Conservation (phyloP, 1,140 invertebrate genomes). For the Rhagoletis zephyria region DNA sequence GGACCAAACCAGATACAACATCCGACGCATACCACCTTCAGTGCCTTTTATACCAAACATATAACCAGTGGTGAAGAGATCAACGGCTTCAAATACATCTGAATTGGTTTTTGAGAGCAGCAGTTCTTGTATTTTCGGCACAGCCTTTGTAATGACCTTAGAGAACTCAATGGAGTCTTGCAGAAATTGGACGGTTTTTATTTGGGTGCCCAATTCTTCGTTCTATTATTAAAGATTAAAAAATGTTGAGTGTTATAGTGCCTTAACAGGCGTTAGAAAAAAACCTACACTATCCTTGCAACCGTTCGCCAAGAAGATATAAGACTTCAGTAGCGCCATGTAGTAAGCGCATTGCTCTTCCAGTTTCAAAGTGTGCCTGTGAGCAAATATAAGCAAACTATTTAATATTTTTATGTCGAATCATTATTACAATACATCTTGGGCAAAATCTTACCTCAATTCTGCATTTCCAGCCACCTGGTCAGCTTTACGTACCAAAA, state of each 20-base stretch:
- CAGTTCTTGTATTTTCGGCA: conserved; percentile 82
- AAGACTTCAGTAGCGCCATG: conserved; percentile 65
- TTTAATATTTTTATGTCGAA: neutral
- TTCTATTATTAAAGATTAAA: conserved; percentile 58
- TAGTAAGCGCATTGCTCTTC: conserved; percentile 68
- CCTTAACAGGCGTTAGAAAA: neutral
- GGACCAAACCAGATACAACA: conserved; percentile 84
- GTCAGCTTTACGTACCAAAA: conserved; percentile 66
- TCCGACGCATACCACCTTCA: conserved; percentile 81
- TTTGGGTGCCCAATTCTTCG: conserved; percentile 74
- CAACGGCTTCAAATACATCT: conserved; percentile 88
- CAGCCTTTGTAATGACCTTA: conserved; percentile 78
- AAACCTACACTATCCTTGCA: conserved; percentile 61
- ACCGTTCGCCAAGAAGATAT: conserved; percentile 64
- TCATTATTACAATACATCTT: neutral
- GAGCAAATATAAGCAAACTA: conserved; percentile 10
- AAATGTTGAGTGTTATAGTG: neutral
- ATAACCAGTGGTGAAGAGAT: conserved; percentile 86
- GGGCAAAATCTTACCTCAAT: conserved; percentile 55
- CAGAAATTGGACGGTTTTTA: conserved; percentile 76
- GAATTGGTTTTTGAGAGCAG: conserved; percentile 83
- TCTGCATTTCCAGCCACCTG: conserved; percentile 64
- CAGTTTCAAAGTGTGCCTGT: conserved; percentile 60
- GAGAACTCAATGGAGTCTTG: conserved; percentile 81
- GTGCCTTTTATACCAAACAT: conserved; percentile 84